Conservation (phyloP, 1,140 invertebrate species). For the Liolophura sinensis region DNA sequence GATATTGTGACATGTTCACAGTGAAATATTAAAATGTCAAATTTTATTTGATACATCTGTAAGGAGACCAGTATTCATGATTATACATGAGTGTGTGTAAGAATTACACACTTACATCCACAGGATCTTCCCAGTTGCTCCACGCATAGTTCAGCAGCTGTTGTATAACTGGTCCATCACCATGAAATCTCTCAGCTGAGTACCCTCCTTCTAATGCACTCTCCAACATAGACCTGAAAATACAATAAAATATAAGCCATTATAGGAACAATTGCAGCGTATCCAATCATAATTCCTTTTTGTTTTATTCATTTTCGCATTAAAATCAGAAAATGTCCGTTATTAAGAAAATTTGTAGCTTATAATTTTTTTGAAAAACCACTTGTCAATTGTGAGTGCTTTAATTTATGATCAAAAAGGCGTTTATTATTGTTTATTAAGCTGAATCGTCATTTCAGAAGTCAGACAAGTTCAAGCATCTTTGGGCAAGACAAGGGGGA, state of each 20-base stretch:
- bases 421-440: no score
- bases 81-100: neutral
- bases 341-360: neutral
- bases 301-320: neutral
- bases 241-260: neutral
- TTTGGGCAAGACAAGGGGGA: no score
- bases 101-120: slow-evolving; percentile 38
- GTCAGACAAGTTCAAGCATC: no score
- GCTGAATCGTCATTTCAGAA: no score
- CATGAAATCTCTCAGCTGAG: slow-evolving; percentile 11
- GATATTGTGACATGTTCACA: neutral
- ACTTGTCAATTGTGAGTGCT: neutral
- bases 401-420: neutral
- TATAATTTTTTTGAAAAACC: neutral
- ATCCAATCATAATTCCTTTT: neutral
- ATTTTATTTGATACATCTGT: neutral
- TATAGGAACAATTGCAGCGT: no score
- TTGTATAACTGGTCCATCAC: slow-evolving; percentile 20
- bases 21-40: neutral
- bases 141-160: slow-evolving; percentile 43
- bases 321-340: neutral
- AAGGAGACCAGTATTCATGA: neutral
- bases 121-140: slow-evolving; percentile 47
- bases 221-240: neutral
- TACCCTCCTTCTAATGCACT: neutral